Evolutionary conservation across 1,140 invertebrate genomes (phyloP).

Genomic region (Trichonephila inaurata): DNA sequence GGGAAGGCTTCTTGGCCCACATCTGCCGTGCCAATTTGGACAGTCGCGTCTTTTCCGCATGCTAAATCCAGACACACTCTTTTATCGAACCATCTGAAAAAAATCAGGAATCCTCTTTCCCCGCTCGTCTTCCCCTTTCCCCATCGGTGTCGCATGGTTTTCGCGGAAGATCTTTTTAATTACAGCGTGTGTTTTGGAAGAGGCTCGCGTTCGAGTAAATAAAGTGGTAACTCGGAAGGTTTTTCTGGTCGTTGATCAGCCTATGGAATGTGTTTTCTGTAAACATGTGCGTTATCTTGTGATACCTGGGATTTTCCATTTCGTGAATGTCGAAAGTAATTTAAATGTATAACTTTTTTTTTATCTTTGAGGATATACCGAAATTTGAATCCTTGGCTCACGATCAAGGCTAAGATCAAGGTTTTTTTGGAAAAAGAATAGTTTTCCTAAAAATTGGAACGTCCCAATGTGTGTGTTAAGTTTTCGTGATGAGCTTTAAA

Average conservation of each 20-base stretch:
- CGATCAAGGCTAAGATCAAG: too few relatives aligned
- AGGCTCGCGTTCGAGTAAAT: not conserved
- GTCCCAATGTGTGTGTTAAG: too few relatives aligned
- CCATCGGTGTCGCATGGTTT: not conserved
- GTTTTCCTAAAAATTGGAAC: too few relatives aligned
- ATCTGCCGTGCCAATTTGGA: conserved; percentile 10
- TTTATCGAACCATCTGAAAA: not conserved
- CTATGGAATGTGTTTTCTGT: not conserved
- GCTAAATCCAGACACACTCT: not conserved
- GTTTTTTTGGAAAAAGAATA: too few relatives aligned
- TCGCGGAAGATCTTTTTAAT: not conserved
- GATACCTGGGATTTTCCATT: not conserved
- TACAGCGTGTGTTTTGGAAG: not conserved
- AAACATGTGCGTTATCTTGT: not conserved
- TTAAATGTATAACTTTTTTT: too few relatives aligned
- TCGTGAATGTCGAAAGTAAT: too few relatives aligned
- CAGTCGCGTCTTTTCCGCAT: not conserved
- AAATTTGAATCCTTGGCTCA: too few relatives aligned
- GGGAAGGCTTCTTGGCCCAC: not conserved
- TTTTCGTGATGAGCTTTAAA: too few relatives aligned
- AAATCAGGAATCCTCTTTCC: not conserved
- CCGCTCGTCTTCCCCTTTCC: not conserved
- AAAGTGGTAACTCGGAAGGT: not conserved
- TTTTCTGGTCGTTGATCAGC: not conserved
- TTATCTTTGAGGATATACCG: too few relatives aligned